phyloP scores from a whole-genome alignment of 2,888 invertebrate genomes.

The Sepiola atlantica region DNA sequence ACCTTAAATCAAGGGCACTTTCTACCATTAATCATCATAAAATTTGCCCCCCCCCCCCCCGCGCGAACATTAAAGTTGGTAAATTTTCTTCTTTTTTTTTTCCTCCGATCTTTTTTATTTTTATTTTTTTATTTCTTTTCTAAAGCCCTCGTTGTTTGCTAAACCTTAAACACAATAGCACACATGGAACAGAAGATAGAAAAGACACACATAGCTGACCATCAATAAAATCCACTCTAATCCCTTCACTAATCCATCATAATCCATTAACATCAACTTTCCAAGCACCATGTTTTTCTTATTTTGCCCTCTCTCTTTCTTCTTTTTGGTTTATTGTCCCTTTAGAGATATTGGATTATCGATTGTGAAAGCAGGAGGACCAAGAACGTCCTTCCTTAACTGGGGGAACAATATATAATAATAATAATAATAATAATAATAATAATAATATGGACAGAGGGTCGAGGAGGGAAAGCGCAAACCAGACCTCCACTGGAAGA shows the following conservation, averaged over 20 bases:
- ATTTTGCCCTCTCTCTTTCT: neutral
- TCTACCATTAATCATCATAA: neutral
- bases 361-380: neutral
- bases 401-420: no score
- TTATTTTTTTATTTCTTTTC: no score
- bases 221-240: neutral
- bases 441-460: neutral
- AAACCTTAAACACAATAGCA: neutral
- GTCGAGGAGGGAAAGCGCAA: no score
- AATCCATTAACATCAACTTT: slow-evolving; percentile 6
- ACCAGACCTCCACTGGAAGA: no score
- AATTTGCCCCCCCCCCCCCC: neutral
- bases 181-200: neutral
- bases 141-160: neutral
- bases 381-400: no score
- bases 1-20: neutral
- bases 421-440: no score
- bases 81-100: neutral
- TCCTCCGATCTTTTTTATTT: no score
- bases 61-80: neutral
- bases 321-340: neutral
- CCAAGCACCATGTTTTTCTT: neutral
- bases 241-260: neutral
- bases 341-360: neutral
- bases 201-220: neutral